phyloP scores from a whole-genome alignment of 2,797 vertebrate genomes.

The Myripristis murdjan region DNA sequence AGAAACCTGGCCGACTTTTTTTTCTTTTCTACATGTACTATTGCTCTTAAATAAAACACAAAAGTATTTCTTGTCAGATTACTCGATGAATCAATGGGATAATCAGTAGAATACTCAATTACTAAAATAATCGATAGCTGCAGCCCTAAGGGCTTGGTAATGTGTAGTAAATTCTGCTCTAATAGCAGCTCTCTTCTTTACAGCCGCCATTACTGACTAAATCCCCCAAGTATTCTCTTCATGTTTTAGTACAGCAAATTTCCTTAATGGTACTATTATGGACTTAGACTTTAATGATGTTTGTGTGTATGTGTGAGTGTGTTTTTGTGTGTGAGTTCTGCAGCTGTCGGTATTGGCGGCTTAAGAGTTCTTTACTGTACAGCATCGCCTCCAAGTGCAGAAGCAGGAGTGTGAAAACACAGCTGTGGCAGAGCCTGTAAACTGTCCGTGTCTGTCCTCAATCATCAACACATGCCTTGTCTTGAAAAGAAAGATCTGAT shows the following conservation, averaged over 20 bases:
- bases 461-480: constrained; percentile 57
- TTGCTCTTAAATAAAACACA: no score
- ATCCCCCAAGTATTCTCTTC: constrained; percentile 73
- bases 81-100: no score
- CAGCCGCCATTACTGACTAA: constrained; percentile 68
- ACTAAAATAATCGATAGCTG: no score
- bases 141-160: no score
- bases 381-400: constrained; percentile 21
- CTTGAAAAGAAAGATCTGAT: constrained; percentile 55
- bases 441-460: constrained; percentile 36
- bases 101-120: no score
- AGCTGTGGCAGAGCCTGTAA: constrained; percentile 50
- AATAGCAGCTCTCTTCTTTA: constrained; percentile 72
- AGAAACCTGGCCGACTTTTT: no score
- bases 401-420: constrained; percentile 47
- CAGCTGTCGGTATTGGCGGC: constrained; percentile 30
- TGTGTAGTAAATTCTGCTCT: constrained; percentile 68
- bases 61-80: no score
- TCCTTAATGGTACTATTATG: constrained; percentile 70
- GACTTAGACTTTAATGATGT: constrained; percentile 44
- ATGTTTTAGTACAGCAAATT: constrained; percentile 66
- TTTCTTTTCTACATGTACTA: no score
- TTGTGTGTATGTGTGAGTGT: constrained; percentile 32
- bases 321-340: constrained; percentile 12
- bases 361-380: constrained; percentile 29